Base-by-base conservation (phyloP, 2,888 invertebrate genomes). In the Ecdyonurus torrentis region DNA sequence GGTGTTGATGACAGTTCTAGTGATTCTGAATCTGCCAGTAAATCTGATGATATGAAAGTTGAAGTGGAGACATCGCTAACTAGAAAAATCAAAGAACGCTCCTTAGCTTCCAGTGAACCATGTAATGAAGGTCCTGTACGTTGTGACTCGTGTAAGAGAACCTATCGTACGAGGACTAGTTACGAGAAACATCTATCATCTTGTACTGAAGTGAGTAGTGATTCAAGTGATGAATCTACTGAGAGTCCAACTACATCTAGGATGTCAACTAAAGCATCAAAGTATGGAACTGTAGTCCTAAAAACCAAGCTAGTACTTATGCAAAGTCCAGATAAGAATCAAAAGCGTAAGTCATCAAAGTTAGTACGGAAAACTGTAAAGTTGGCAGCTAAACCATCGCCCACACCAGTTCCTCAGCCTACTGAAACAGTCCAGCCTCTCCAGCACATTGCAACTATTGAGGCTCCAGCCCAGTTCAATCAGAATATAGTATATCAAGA, bases 71-170 rank as follows among this genome's bases (percentile, higher is more conserved):
- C 55, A 18, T 55, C 55, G 7, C 20, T 55, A 22, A 55, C 55
- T 22, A 55, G 55, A 55, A 55, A 55, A 63, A 73, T 73, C 61
- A 73, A 73, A 66, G 71, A 71, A 25, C 72, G 73, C 66, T 73
- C 73, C 65, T 66, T 73, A 58, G 73, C 73, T 1, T 71, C 72
- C 37, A 72, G 73, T 63, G 73, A 73, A 2, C 67, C 65, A 59
- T 78, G 79, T 62, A 78, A 79, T 53, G 86, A 87, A 68, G 83
- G 85, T 69, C 87, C 89, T 5, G 91, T 93, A 1, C 87, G 89
- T 69, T 95, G 94, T 74, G 85, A 87, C 68, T 83, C 89, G 66
- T 95, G 94, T 71, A 89, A 89, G 69, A 87, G 92, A 70, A 90
- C 90, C 1, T 91, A 91, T 70, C 79, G 91, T 69, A 90, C 89